phyloP scores from a whole-genome alignment of 2,113 vertebrate genomes.

The Erinaceus europaeus region DNA sequence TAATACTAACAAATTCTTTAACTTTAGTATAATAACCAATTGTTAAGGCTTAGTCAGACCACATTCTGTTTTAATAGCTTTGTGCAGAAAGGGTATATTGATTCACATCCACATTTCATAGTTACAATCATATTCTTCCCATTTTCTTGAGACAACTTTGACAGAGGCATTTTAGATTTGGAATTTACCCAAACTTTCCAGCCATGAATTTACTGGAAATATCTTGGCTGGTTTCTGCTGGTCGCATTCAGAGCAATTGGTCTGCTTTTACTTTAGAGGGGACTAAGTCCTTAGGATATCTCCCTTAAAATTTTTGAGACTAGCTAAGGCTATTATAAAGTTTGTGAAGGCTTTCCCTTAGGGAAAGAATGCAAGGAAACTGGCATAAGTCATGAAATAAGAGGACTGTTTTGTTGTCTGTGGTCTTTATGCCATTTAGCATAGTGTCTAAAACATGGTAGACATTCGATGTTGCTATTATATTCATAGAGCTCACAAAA shows the following conservation, averaged over 20 bases:
- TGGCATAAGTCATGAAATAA: background rate
- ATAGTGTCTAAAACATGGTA: background rate
- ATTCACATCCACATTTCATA: background rate
- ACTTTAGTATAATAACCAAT: background rate
- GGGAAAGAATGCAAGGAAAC: background rate
- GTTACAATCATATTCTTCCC: conserved; percentile 12
- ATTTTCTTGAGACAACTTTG: conserved; percentile 10
- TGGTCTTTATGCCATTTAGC: background rate
- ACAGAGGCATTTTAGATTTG: conserved; percentile 27
- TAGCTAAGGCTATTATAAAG: background rate
- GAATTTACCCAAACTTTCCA: conserved; percentile 28
- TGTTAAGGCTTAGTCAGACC: background rate
- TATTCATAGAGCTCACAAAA: background rate
- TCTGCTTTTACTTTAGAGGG: conserved; percentile 33
- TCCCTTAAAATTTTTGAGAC: background rate
- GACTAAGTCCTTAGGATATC: background rate
- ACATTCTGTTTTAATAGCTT: conserved; percentile 22
- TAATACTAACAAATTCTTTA: background rate
- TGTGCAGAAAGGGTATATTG: background rate
- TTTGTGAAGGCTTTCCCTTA: background rate
- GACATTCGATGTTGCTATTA: background rate
- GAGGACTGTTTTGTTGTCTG: background rate
- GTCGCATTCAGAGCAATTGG: background rate
- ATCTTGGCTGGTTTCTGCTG: conserved; percentile 40
- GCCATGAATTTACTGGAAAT: conserved; percentile 52